Conservation (phyloP, 2,888 invertebrate species). For the Caradrina clavipalpis region DNA sequence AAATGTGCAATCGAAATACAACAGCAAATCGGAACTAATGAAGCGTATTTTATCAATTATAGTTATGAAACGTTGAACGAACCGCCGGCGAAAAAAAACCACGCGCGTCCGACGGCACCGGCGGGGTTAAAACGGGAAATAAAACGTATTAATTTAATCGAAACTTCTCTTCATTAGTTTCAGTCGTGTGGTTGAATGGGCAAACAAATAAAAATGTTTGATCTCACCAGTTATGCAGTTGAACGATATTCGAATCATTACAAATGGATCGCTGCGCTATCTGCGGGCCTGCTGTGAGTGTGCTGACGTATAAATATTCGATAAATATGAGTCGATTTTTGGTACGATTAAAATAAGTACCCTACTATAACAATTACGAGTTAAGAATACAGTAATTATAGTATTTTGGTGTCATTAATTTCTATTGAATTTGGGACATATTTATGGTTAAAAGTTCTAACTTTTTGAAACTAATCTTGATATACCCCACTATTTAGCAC, state of each 20-base stretch:
- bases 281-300: not conserved
- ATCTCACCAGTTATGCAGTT: conserved; percentile 85
- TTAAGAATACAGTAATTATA: no score
- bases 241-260: conserved; percentile 85
- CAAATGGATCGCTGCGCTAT: conserved; percentile 74
- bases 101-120: conserved; percentile 71
- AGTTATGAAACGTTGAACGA: conserved; percentile 73
- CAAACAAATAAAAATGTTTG: conserved; percentile 90
- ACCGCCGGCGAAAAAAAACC: conserved; percentile 73
- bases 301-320: not conserved
- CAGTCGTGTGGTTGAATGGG: conserved; percentile 86
- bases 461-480: no score
- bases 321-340: no score
- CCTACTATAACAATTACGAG: no score
- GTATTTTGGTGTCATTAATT: no score
- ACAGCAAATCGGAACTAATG: conserved; percentile 77
- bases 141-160: conserved; percentile 88
- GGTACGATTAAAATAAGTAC: no score
- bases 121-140: conserved; percentile 77
- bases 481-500: no score
- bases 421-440: no score
- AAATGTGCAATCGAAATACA: conserved; percentile 62
- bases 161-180: conserved; percentile 89
- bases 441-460: no score
- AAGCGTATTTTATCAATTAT: conserved; percentile 81